Evolutionary conservation across 2,797 vertebrate genomes (phyloP), one percentile per base, ranked within the genome.

Genomic region (Coilia nasus): DNA sequence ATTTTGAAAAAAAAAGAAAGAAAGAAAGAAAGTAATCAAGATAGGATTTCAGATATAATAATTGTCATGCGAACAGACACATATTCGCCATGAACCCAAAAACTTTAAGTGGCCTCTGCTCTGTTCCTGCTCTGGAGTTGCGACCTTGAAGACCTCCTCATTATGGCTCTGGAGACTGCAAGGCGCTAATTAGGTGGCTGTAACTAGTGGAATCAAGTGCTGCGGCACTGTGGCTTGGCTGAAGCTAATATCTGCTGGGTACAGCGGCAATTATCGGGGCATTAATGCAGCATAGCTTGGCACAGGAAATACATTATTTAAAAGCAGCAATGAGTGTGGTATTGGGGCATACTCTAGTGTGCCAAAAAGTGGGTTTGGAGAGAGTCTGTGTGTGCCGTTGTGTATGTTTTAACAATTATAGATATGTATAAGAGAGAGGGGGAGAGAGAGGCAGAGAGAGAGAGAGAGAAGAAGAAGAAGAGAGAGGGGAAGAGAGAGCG

Each of bases 61-160:
- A 6, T 5, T 31, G 25, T 31, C 31, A 35, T 17, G 28, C 64
- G 7, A n/a, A 9, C 21, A 60, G n/a, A 64, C 7, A 28, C 23
- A 64, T 64, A 41, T 35, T 44, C 71, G 11, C 17, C 31, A 78
- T 78, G 71, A 78, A 78, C 71, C 71, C 35, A 78, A 5, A 44
- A 25, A 6, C 71, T 44, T 31, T 78, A 7, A 14, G 17, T n/a
- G 35, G 31, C 71, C 71, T 41, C 17, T 41, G 7, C 35, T 41
- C 35, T 19, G 10, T 19, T 78, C 64, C 71, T 21, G 71, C 7
- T 5, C 35, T 6, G 0, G 17, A 21, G 71, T 21, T 15, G 9
- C 19, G 71, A 78, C 71, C 71, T 78, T 44, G 17, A 78, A 19
- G 6, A 78, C 71, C 71, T 78, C 71, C 71, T 78, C 71, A 44